Conservation (phyloP, 2,113 vertebrate species). For the Machaerirhynchus nigripectus region DNA sequence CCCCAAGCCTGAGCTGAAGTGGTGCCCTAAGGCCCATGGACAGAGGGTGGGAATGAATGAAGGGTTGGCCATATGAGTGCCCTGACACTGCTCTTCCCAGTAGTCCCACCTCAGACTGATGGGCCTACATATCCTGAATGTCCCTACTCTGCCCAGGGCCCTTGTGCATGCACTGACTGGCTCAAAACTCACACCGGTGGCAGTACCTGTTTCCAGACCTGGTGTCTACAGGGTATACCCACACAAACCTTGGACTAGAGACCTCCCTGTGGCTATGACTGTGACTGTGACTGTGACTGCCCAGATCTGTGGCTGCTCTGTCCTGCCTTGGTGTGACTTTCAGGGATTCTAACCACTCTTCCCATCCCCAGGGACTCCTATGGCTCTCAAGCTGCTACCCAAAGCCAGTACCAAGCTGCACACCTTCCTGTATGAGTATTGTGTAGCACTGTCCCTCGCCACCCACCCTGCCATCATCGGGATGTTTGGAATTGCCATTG, state of each 20-base stretch:
- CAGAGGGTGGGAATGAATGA: not conserved
- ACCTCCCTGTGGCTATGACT: not conserved
- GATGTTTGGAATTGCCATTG: constrained; percentile 89
- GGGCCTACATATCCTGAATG: accelerated
- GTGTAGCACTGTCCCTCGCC: constrained; percentile 87
- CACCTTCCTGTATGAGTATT: constrained; percentile 92
- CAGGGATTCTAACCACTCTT: not conserved
- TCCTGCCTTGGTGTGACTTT: not conserved
- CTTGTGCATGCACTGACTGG: not conserved
- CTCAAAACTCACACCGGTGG: not conserved
- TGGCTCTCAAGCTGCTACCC: constrained; percentile 93
- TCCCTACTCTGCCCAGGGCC: not conserved
- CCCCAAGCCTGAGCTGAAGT: not conserved
- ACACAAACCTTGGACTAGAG: not conserved
- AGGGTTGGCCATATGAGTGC: not conserved
- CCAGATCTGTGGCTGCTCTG: not conserved
- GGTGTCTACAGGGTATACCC: not conserved
- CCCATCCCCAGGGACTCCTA: constrained; percentile 79
- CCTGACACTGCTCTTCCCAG: not conserved
- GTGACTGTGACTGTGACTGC: not conserved
- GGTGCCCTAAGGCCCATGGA: not conserved
- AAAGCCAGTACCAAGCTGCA: constrained; percentile 88
- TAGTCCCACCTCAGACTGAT: not conserved
- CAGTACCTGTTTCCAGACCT: not conserved
- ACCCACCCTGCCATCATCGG: constrained; percentile 84